phyloP scores from a whole-genome alignment of 2,113 vertebrate species.

The Hippocampus comes region DNA sequence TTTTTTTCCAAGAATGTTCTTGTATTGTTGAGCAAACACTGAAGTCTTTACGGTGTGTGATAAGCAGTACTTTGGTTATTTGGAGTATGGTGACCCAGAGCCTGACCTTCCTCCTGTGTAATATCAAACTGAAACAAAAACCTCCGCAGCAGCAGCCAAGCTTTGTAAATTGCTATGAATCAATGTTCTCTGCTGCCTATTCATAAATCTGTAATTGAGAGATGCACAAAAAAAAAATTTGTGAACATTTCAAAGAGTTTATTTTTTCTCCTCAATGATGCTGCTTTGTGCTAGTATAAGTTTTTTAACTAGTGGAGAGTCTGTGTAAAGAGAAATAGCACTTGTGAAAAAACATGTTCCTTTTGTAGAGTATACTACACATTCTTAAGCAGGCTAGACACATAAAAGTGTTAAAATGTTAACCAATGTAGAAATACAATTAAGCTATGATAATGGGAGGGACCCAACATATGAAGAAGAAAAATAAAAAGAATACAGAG shows the following conservation, averaged over 20 bases:
- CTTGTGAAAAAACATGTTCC: too few species aligned
- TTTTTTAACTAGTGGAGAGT: too few species aligned
- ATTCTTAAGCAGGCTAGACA: too few species aligned
- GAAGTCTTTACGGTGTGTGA: constrained; percentile 32
- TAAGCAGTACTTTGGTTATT: constrained; percentile 58
- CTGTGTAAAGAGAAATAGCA: too few species aligned
- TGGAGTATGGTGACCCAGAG: constrained; percentile 39
- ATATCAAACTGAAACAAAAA: constrained; percentile 52
- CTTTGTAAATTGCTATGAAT: constrained; percentile 39
- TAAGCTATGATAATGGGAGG: too few species aligned
- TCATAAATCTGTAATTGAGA: neutral
- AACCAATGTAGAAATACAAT: too few species aligned
- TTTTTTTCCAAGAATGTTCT: constrained; percentile 9
- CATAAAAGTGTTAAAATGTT: too few species aligned
- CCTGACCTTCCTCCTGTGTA: constrained; percentile 43
- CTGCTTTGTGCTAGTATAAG: neutral
- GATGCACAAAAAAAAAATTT: constrained; percentile 12
- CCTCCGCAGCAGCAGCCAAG: constrained; percentile 26
- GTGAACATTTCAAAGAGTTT: neutral
- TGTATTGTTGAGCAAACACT: constrained; percentile 29
- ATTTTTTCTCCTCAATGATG: constrained; percentile 25
- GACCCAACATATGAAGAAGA: too few species aligned
- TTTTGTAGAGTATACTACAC: too few species aligned
- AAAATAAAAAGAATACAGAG: too few species aligned
- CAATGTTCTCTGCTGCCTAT: constrained; percentile 11